Base-by-base conservation (phyloP, 2,113 vertebrate species). In the Neoarius graeffei region DNA sequence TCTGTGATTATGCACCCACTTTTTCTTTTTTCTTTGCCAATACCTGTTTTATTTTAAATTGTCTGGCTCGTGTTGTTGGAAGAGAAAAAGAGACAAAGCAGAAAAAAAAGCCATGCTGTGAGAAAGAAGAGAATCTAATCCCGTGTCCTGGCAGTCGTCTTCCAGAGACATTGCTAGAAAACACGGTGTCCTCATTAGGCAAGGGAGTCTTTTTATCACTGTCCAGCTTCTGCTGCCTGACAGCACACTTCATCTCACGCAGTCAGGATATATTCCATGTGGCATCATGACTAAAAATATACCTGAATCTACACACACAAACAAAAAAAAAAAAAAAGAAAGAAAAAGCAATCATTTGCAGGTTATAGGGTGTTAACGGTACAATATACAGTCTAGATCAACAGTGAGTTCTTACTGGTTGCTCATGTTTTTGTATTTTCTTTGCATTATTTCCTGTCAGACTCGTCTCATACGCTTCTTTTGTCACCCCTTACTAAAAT, bases 131-230 rank as follows among this genome's bases (percentile, higher is more conserved):
- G 82, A 86, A 66, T 79, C 56, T 89, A 88, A 91, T 89, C 88
- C 81, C 76, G 87, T 91, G 86, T 90, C 85, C 88, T 88, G 89
- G 90, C 79, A 91, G 90, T 89, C 82, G 52, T 84, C 82, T 57
- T 91, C 88, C 84, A 82, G 81, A 88, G 74, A 67, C 90, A 91
- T 54, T 20, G 30, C 87, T 84, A 67, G 73, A 85, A 69, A 86
- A 91, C 89, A 87, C 52, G 83, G 91, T 87, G 91, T 91, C 88
- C 81, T 92, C 90, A 93, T 92, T 74, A 91, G 87, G 81, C 76
- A 67, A 71, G 77, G 85, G 73, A 81, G 79, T 89, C 82, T 48
- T 81, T 85, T 89, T 73, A 30, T 83, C 56, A 27, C 67, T 84
- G 87, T 90, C 77, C 83, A 69, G 59, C 76, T 86, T 85, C 69